These are phyloP conservation scores for Drymodes brunneopygia DNA, from an alignment of 2,113 vertebrate species.

Conservation along the genomic window DNA sequence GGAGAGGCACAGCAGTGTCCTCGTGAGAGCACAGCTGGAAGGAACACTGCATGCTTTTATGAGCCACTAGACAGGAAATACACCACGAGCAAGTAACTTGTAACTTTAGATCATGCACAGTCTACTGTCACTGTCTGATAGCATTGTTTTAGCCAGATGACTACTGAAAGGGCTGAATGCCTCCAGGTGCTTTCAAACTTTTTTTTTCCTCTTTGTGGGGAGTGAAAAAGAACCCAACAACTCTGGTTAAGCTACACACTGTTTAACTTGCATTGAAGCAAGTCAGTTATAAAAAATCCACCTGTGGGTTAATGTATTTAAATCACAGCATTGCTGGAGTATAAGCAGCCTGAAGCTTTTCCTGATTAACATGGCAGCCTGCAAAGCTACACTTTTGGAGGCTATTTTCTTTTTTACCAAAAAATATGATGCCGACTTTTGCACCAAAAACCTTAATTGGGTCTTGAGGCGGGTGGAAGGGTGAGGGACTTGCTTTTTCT, in stretches of 20 bases:
- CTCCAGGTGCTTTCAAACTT: not conserved
- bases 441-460: not conserved
- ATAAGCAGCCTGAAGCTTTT: not conserved
- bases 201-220: not conserved
- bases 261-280: not conserved
- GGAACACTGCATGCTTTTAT: not conserved
- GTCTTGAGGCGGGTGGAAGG: not conserved
- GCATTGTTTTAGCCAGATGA: not conserved
- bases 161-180: not conserved
- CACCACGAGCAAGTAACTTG: not conserved
- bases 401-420: not conserved
- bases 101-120: not conserved
- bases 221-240: not conserved
- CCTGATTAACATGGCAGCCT: not conserved
- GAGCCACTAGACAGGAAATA: not conserved
- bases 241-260: not conserved
- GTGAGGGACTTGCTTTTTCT: not conserved
- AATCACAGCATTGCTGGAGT: not conserved
- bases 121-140: not conserved
- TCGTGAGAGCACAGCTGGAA: not conserved
- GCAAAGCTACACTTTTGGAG: not conserved
- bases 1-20: not conserved
- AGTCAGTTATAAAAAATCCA: not conserved
- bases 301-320: not conserved
- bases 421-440: not conserved